phyloP scores from a whole-genome alignment of 2,888 invertebrate species.

The Hypolimnas misippus region DNA sequence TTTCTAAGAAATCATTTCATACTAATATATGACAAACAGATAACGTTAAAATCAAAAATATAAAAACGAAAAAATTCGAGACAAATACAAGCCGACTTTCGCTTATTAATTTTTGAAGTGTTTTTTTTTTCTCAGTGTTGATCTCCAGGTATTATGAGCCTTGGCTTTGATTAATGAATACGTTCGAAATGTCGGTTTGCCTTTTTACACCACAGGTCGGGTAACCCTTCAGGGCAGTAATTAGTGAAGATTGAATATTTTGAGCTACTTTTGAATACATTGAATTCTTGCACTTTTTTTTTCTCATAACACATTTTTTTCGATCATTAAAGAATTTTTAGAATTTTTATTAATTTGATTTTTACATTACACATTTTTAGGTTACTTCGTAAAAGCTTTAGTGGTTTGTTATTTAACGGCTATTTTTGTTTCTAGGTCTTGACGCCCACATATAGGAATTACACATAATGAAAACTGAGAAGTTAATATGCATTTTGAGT shows the following conservation, averaged over 20 bases:
- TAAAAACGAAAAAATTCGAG: neutral
- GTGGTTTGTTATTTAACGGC: neutral
- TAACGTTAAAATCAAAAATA: neutral
- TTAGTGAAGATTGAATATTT: slow-evolving; percentile 50
- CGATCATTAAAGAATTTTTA: slow-evolving; percentile 8
- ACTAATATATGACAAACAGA: neutral
- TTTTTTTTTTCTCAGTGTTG: slow-evolving; percentile 19
- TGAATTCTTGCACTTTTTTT: slow-evolving; percentile 8
- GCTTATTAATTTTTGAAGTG: slow-evolving; percentile 24
- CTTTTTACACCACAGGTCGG: slow-evolving; percentile 43
- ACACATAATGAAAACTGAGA: neutral
- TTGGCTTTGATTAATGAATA: slow-evolving; percentile 37
- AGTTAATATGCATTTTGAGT: slow-evolving; percentile 37
- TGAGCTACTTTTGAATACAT: slow-evolving; percentile 39
- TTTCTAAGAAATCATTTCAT: too few relatives aligned
- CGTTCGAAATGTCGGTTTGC: slow-evolving; percentile 31
- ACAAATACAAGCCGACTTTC: slow-evolving; percentile 15
- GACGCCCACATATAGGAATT: neutral
- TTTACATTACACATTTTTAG: neutral
- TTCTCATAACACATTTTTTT: slow-evolving; percentile 4
- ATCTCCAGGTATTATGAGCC: slow-evolving; percentile 28
- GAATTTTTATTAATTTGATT: neutral
- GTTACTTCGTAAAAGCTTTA: neutral
- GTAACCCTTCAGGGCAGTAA: slow-evolving; percentile 47
- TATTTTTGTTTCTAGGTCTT: neutral